Base-by-base conservation (phyloP, 2,888 invertebrate species). In the Sinodicranocentrus sp. region DNA sequence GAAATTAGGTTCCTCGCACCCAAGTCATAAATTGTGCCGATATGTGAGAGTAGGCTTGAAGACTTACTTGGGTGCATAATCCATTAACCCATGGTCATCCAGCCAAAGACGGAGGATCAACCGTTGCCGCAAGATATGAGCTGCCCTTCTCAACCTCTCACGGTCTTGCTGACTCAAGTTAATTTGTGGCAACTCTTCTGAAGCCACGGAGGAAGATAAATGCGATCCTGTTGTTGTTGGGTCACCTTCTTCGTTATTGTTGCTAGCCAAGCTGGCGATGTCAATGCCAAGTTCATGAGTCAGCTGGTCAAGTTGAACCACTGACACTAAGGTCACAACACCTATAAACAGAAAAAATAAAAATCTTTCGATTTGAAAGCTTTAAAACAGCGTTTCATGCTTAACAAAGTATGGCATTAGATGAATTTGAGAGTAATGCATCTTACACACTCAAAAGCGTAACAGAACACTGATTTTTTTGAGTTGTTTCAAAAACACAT, bases 21-120 rank as follows among this genome's bases (percentile, higher is more conserved):
- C n/a, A n/a, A n/a, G n/a, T 39, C 39, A 39, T 39, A 39, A 39
- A 39, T 8, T 39, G 39, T n/a, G n/a, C n/a, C n/a, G n/a, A n/a
- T n/a, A n/a, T n/a, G n/a, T n/a, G n/a, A 39, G 39, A 13, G 6
- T 39, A 39, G 39, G 8, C 39, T 39, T 52, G 17, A n/a, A 52
- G n/a, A 52, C 94, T 88, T 93, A 91, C 91, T 90, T 90, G 72
- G 90, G 89, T 68, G 90, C 90, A 87, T 91, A 90, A 67, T 90
- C 90, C 76, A 90, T 89, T n/a, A 91, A 88, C 15, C 89, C 89
- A 77, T 90, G 90, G 43, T 90, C 90, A 48, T 89, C 92, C 84
- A 97, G 92, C 96, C 96, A 97, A 92, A 96, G 95, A 26, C 96
- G 94, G 89, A 97, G 92, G 88, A 96, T 95, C 83, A 97, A 93